These are phyloP conservation scores for Thymelicus lineola DNA, from an alignment of 2,888 invertebrate species.

Conservation along the genomic window DNA sequence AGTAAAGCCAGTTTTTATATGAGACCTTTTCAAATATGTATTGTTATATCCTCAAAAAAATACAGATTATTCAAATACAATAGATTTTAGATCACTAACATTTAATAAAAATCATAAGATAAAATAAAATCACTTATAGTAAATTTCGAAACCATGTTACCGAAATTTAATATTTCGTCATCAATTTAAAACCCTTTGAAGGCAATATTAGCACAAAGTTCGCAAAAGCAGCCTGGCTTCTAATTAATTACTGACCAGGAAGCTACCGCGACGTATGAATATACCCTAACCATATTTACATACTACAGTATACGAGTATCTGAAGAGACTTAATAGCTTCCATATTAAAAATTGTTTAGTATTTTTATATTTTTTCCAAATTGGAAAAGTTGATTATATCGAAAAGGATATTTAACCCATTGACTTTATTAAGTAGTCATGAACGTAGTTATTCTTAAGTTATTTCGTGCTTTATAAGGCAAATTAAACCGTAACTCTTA, in stretches of 20 bases:
- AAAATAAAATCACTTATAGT: not conserved
- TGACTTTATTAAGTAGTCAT: no score
- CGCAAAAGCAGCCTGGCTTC: constrained; percentile 76
- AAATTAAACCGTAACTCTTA: no score
- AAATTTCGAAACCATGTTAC: constrained; percentile 48
- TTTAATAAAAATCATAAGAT: not conserved
- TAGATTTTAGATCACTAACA: no score
- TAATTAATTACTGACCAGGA: constrained; percentile 78
- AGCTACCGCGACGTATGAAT: constrained; percentile 58
- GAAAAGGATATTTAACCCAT: no score
- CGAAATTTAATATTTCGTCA: constrained; percentile 72
- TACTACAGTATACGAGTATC: constrained; percentile 45
- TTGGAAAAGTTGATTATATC: no score
- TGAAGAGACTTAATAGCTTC: not conserved
- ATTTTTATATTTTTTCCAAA: no score
- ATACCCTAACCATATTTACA: constrained; percentile 62
- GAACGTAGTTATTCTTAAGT: no score
- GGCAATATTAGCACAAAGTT: constrained; percentile 79
- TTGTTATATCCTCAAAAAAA: no score
- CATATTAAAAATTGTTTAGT: no score
- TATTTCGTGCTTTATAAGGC: no score
- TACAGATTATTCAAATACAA: not conserved
- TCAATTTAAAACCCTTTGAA: constrained; percentile 67
- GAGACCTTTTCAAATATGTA: no score
- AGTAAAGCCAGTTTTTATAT: no score